Base-by-base conservation (phyloP, 2,113 vertebrate species). In the Sapayoa aenigma region DNA sequence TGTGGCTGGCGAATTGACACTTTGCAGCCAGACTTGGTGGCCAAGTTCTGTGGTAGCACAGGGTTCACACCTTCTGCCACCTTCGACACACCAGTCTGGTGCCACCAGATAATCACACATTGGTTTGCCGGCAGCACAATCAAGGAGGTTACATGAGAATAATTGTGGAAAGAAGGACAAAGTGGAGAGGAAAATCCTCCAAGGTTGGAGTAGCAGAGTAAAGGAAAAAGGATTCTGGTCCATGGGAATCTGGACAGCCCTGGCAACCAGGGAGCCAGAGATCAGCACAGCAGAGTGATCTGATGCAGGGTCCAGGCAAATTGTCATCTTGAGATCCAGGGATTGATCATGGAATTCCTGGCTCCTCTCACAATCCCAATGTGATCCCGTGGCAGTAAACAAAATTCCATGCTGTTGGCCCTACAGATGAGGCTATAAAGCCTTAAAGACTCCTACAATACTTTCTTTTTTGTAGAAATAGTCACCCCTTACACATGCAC, bases 291-390 rank as follows among this genome's bases (percentile, higher is more conserved):
- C 42, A 19, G 2, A 18, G 44, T 0, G 9, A 41, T 14, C 62
- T 6, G 14, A 16, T 7, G 27, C 21, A 5, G 6, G 37, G n/a
- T 37, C 44, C 5, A 6, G 49, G 69, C 33, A 52, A 25, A 12
- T 3, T 11, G 41, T 46, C 47, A 28, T 37, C 52, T 55, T 18
- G 53, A 77, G 59, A n/a, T 33, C 16, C 4, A 1, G 0, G 2
- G 67, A 19, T 3, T 14, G 30, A 31, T 2, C 37, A n/a, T 41
- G 85, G 81, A 86, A 63, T 44, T 39, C 33, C 55, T 31, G 31
- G 23, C 30, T 84, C 39, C 58, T 86, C 79, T 37, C 23, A 3
- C 30, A 27, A 71, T 14, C 46, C 25, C 77, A 71, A 1, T 19
- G 46, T 52, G 39, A 58, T 5, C 69, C 53, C 5, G 7, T 16